A percentile compares a stretch with the other conserved stretches of the same genome.
Conservation (phyloP, 2,888 invertebrate species). For the Eremobia ochroleuca region DNA sequence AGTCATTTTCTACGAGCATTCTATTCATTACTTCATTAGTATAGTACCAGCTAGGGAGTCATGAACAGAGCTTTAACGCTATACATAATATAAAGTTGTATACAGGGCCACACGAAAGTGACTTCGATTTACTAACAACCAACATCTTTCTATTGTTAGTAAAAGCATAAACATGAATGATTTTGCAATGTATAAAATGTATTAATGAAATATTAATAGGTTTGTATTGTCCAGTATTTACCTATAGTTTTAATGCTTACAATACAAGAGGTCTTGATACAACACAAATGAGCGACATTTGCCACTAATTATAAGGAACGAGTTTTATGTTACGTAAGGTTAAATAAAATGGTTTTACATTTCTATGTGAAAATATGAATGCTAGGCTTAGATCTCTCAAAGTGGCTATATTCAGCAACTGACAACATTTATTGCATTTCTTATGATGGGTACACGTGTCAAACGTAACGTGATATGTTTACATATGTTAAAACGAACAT, state of each 20-base stretch:
- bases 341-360: not conserved
- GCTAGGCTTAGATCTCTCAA: slow-evolving; percentile 6
- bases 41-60: not conserved
- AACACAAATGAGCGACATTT: slow-evolving; percentile 7
- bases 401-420: slow-evolving; percentile 11
- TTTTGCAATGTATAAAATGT: not conserved
- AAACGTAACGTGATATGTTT: not conserved
- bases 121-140: not conserved
- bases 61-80: not conserved
- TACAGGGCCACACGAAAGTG: not conserved
- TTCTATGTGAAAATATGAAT: slow-evolving; percentile 1
- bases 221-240: slow-evolving; percentile 12
- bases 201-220: not conserved
- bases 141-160: not conserved
- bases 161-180: slow-evolving; percentile 6
- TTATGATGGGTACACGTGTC: not conserved
- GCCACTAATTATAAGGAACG: slow-evolving; percentile 9
- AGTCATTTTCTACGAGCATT: no score
- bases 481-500: not conserved
- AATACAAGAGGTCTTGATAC: slow-evolving; percentile 1
- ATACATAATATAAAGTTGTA: not conserved
- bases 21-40: not conserved
- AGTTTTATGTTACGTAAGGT: not conserved
- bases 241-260: slow-evolving; percentile 11
- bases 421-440: not conserved